Evolutionary conservation across 1,140 invertebrate genomes (phyloP).

Genomic region (Drosophila sp.): DNA sequence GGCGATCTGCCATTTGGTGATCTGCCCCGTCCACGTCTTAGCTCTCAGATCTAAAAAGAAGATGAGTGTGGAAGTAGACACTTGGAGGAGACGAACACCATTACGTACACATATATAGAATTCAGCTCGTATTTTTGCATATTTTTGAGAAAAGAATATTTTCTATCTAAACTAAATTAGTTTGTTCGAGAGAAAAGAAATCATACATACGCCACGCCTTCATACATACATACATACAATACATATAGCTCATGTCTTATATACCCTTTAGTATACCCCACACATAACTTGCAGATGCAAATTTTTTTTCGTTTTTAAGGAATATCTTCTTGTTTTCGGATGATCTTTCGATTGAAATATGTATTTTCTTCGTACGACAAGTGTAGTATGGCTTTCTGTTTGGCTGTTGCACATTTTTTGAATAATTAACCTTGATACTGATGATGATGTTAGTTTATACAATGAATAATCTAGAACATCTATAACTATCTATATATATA

Average conservation of each 20-base stretch:
- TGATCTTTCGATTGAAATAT: slow-evolving; percentile 74
- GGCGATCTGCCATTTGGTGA: slow-evolving; percentile 93
- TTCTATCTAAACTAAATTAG: slow-evolving; percentile 72
- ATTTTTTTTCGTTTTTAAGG: slow-evolving; percentile 50
- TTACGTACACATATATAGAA: slow-evolving; percentile 66
- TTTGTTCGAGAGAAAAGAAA: slow-evolving; percentile 64
- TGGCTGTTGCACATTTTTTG: slow-evolving; percentile 63
- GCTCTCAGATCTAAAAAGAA: slow-evolving; percentile 88
- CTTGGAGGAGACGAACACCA: slow-evolving; percentile 37
- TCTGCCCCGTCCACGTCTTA: slow-evolving; percentile 91
- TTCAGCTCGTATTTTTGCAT: slow-evolving; percentile 57
- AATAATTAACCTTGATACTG: slow-evolving; percentile 71
- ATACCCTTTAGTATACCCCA: background rate
- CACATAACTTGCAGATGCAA: slow-evolving; percentile 45
- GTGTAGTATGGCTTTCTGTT: slow-evolving; percentile 43
- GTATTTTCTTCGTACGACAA: slow-evolving; percentile 71
- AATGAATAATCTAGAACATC: slow-evolving; percentile 65
- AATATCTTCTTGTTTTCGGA: slow-evolving; percentile 49
- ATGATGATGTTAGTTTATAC: slow-evolving; percentile 79
- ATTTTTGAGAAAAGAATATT: slow-evolving; percentile 47
- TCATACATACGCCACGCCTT: slow-evolving; percentile 31
- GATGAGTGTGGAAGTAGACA: slow-evolving; percentile 8
- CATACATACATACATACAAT: background rate
- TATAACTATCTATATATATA: slow-evolving; percentile 48
- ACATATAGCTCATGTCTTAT: too few relatives aligned